These are phyloP conservation scores for Anhinga anhinga DNA, from an alignment of 2,113 vertebrate species.

Conservation along the genomic window DNA sequence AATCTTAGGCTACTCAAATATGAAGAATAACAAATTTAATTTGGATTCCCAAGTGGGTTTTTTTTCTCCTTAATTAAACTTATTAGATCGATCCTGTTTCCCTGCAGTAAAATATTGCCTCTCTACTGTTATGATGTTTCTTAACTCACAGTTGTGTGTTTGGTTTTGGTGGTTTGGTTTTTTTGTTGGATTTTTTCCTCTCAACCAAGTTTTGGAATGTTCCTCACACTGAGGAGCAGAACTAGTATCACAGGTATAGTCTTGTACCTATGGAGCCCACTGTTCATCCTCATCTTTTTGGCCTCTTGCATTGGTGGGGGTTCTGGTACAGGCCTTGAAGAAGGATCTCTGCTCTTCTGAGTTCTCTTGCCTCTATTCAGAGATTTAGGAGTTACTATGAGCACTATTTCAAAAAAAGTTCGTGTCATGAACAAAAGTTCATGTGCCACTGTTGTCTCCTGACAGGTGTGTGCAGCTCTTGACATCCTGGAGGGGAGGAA, in stretches of 20 bases:
- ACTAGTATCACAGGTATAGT: neutral
- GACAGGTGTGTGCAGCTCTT: neutral
- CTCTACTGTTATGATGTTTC: neutral
- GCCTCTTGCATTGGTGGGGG: fast-evolving
- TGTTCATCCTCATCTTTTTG: neutral
- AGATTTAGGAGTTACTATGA: neutral
- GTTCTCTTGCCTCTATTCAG: neutral
- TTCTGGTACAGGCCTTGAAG: neutral
- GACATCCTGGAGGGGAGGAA: neutral
- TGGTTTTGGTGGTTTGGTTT: neutral
- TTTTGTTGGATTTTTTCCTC: neutral
- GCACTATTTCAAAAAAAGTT: neutral
- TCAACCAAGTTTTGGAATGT: neutral
- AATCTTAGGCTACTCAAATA: neutral
- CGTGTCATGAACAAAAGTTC: no score
- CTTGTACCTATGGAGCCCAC: neutral
- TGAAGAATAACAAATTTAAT: neutral
- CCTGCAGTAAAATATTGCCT: neutral
- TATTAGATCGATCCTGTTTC: neutral
- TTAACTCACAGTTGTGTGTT: neutral
- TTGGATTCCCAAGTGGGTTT: neutral
- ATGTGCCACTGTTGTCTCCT: neutral
- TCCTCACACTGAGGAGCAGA: neutral
- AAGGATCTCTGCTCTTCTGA: neutral
- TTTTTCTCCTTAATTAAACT: neutral